A percentile compares a stretch with the other conserved stretches of the same genome.
Conservation (phyloP, 1,140 invertebrate genomes). For the Idris sp. region DNA sequence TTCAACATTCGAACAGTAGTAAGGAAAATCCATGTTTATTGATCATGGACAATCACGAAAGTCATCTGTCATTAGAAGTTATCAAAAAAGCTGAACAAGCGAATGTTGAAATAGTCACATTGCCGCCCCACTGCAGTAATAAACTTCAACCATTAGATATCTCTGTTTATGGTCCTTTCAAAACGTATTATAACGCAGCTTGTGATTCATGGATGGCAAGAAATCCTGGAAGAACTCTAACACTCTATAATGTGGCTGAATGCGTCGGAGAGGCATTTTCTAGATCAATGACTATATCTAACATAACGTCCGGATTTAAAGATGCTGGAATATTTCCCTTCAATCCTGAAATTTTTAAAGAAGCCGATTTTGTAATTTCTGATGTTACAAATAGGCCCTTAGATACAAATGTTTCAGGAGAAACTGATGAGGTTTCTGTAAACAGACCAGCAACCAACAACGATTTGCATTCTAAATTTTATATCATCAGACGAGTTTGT, state of each 20-base stretch:
- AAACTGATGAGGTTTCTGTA: too few species aligned
- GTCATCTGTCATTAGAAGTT: conserved; percentile 46
- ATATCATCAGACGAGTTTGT: too few species aligned
- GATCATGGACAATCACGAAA: conserved; percentile 53
- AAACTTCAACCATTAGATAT: conserved; percentile 77
- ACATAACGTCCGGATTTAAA: conserved; percentile 21
- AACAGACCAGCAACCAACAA: too few species aligned
- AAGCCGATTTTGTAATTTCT: conserved; percentile 13
- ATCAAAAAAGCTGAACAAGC: conserved; percentile 49
- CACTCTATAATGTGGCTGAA: conserved; percentile 22
- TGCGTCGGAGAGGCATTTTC: conserved; percentile 3
- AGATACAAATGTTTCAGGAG: too few species aligned
- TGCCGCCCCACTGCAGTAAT: conserved; percentile 72
- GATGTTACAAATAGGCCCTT: background rate
- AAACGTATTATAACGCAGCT: conserved; percentile 59
- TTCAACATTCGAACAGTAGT: conserved; percentile 5
- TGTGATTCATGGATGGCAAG: conserved; percentile 36
- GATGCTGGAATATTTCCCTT: conserved; percentile 30
- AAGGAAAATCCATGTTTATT: conserved; percentile 19
- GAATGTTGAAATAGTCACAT: conserved; percentile 69
- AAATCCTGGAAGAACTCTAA: conserved; percentile 15
- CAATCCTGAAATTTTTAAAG: conserved; percentile 13
- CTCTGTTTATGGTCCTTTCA: conserved; percentile 71
- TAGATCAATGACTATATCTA: conserved; percentile 7
- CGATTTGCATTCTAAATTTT: too few species aligned